Conservation (phyloP, 2,888 invertebrate genomes). For the Merodon equestris region DNA sequence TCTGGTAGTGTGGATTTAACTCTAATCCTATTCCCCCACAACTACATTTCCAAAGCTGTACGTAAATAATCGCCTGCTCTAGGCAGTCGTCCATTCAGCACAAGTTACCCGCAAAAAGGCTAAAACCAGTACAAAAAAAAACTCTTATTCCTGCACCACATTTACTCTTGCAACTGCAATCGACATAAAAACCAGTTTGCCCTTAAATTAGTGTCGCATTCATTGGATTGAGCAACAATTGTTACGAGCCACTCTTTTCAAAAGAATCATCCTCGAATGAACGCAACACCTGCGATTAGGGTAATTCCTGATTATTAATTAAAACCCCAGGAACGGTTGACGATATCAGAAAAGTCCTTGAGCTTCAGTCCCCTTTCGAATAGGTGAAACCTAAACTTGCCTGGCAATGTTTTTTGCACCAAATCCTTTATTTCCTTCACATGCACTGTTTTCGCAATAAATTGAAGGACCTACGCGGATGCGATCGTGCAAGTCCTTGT, state of each 20-base stretch:
- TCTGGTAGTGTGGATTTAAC: too few relatives aligned
- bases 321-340: not conserved
- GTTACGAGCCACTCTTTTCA: too few relatives aligned
- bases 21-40: too few relatives aligned
- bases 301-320: conserved; percentile 7
- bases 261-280: not conserved
- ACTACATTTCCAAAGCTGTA: too few relatives aligned
- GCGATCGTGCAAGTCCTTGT: not conserved
- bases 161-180: too few relatives aligned
- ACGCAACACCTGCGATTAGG: conserved; percentile 12
- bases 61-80: too few relatives aligned
- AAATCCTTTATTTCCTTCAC: conserved; percentile 31
- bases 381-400: conserved; percentile 13
- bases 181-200: conserved; percentile 21
- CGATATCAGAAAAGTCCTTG: conserved; percentile 2
- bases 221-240: conserved; percentile 18
- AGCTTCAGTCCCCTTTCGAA: not conserved
- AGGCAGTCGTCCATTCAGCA: too few relatives aligned
- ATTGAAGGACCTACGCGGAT: conserved; percentile 41
- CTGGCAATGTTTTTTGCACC: conserved; percentile 22
- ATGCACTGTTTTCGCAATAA: conserved; percentile 56
- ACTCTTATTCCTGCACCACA: too few relatives aligned
- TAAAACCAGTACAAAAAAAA: too few relatives aligned
- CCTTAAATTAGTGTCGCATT: conserved; percentile 22
- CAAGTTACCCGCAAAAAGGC: too few relatives aligned